A percentile compares a stretch with the other conserved stretches of the same genome.
Conservation (phyloP, 2,888 invertebrate species). For the Patella depressa region DNA sequence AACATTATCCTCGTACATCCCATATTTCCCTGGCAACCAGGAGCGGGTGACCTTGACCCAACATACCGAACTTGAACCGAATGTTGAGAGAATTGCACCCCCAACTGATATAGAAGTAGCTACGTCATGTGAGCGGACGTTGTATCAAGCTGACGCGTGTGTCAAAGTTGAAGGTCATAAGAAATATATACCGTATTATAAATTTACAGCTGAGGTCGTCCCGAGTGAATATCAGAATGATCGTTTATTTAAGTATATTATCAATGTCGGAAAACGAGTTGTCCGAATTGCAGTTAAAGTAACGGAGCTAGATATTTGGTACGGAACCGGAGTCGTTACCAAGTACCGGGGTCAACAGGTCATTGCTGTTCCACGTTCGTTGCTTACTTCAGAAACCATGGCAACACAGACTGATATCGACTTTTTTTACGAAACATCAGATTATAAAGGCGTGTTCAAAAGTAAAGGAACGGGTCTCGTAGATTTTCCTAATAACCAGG, state of each 20-base stretch:
- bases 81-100: not conserved
- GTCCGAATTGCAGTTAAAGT: not conserved
- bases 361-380: not conserved
- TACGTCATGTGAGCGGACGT: conserved; percentile 1
- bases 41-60: not conserved
- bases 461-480: not conserved
- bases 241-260: not conserved
- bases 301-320: not conserved
- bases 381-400: not conserved
- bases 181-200: not conserved
- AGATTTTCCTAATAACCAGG: not conserved
- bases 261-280: not conserved
- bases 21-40: not conserved
- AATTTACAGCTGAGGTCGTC: not conserved
- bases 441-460: conserved; percentile 4
- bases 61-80: not conserved
- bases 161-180: not conserved
- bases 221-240: not conserved
- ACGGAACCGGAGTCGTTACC: not conserved
- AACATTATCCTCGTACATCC: not conserved
- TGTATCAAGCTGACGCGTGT: not conserved
- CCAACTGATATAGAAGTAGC: not conserved
- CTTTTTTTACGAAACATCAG: not conserved
- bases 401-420: not conserved
- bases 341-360: not conserved